Conservation (phyloP, 2,888 invertebrate genomes). For the Folsomia candida region DNA sequence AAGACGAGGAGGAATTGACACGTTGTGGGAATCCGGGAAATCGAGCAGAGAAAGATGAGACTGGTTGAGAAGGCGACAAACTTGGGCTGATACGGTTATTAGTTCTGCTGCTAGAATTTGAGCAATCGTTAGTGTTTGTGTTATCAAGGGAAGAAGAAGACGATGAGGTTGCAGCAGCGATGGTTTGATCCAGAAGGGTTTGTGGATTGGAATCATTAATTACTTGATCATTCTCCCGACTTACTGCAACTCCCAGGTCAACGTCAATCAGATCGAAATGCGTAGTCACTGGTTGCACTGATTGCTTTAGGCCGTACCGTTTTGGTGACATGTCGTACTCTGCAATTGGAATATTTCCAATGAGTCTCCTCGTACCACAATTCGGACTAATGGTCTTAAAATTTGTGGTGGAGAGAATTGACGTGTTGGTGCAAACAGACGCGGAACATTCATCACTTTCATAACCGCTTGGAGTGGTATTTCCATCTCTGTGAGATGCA, state of each 20-base stretch:
- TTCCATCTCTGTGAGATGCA: slow-evolving; percentile 41
- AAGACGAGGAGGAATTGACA: slow-evolving; percentile 33
- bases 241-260: slow-evolving; percentile 21
- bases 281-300: slow-evolving; percentile 43
- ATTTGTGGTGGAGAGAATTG: slow-evolving; percentile 21
- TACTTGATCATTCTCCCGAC: slow-evolving; percentile 50
- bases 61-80: slow-evolving; percentile 36
- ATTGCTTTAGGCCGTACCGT: slow-evolving; percentile 58
- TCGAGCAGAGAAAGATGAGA: slow-evolving; percentile 63
- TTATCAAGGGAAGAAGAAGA: slow-evolving; percentile 41
- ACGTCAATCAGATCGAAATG: slow-evolving; percentile 49
- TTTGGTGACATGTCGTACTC: slow-evolving; percentile 89
- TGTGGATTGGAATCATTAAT: slow-evolving; percentile 56
- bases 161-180: slow-evolving; percentile 33
- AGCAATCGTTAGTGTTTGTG: slow-evolving; percentile 38
- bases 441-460: slow-evolving; percentile 50
- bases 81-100: slow-evolving; percentile 43
- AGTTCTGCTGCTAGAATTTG: slow-evolving; percentile 38
- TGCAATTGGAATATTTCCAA: slow-evolving; percentile 83
- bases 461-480: slow-evolving; percentile 47
- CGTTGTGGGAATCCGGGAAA: slow-evolving; percentile 78
- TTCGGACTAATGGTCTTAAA: slow-evolving; percentile 29
- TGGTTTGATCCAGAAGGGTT: slow-evolving; percentile 12
- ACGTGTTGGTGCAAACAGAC: slow-evolving; percentile 28
- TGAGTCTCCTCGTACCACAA: slow-evolving; percentile 58